Evolutionary conservation across 2,797 vertebrate genomes (phyloP).

Genomic region (Sebastes kiyomatsui): DNA sequence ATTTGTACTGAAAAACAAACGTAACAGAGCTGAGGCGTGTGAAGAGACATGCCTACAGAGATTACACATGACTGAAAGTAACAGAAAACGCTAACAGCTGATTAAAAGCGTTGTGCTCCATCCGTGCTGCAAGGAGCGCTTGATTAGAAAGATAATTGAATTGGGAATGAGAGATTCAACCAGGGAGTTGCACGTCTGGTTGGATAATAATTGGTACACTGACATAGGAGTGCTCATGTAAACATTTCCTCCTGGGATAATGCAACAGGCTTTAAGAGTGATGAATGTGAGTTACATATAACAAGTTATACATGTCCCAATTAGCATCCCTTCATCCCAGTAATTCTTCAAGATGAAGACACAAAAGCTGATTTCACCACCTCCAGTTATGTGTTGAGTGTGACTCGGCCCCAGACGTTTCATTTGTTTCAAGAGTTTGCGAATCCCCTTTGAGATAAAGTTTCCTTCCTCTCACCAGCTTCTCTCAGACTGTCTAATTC

Average conservation of each 20-base stretch:
- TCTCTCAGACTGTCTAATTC: constrained; percentile 24
- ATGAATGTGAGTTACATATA: background rate
- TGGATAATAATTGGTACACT: constrained; percentile 35
- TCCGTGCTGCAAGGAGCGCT: constrained; percentile 54
- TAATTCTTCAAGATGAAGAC: background rate
- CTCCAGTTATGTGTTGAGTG: background rate
- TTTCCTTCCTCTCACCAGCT: constrained; percentile 12
- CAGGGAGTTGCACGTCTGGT: constrained; percentile 56
- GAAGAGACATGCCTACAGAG: constrained; percentile 32
- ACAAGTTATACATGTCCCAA: constrained; percentile 2
- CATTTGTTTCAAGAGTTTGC: constrained; percentile 47
- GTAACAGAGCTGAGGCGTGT: background rate
- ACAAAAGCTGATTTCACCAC: background rate
- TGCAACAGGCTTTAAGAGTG: background rate
- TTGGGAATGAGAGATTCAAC: constrained; percentile 56
- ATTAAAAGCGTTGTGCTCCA: constrained; percentile 59
- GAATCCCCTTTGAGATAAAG: constrained; percentile 44
- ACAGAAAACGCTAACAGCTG: constrained; percentile 52
- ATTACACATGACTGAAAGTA: constrained; percentile 38
- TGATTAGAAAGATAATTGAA: constrained; percentile 83
- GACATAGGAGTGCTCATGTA: constrained; percentile 24
- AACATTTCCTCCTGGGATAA: constrained; percentile 22
- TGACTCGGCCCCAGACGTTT: constrained; percentile 29
- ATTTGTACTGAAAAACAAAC: background rate
- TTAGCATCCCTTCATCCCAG: constrained; percentile 15